A percentile compares a stretch with the other conserved stretches of the same genome.
Conservation (phyloP, 92 coral and sea anemone species). For the Diadumene lineata region DNA sequence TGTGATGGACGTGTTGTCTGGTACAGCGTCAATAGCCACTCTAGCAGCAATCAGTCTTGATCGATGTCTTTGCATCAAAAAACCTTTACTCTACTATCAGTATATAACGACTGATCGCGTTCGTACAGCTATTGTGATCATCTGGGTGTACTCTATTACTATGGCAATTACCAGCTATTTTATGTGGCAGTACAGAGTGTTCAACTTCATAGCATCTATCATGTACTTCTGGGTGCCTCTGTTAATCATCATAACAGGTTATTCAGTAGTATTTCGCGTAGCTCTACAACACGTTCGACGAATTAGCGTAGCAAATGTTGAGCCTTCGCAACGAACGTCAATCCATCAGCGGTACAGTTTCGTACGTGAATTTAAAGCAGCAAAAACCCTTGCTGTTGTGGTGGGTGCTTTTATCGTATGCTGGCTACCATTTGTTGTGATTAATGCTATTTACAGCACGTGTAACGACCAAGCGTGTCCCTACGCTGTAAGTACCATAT, state of each 20-base stretch:
- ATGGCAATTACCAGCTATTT: constrained; percentile 61
- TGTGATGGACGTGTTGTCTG: constrained; percentile 66
- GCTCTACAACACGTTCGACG: constrained; percentile 66
- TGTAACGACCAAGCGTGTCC: constrained; percentile 55
- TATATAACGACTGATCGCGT: constrained; percentile 53
- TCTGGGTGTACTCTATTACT: constrained; percentile 68
- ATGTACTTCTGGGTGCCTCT: constrained; percentile 78
- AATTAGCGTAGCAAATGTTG: constrained; percentile 46
- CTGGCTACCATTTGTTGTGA: constrained; percentile 81
- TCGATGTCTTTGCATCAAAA: constrained; percentile 58
- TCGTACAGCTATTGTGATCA: constrained; percentile 31
- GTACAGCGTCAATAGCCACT: constrained; percentile 84
- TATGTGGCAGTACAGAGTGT: constrained; percentile 48
- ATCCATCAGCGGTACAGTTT: constrained; percentile 41
- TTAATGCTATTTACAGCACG: constrained; percentile 71
- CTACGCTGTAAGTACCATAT: constrained; percentile 28
- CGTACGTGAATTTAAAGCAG: constrained; percentile 78
- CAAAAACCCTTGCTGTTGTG: constrained; percentile 88
- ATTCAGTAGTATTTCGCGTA: constrained; percentile 66
- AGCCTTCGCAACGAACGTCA: constrained; percentile 15
- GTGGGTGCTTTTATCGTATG: constrained; percentile 85
- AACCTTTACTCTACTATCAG: constrained; percentile 58
- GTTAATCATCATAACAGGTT: constrained; percentile 67
- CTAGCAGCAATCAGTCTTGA: constrained; percentile 85
- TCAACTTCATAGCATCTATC: constrained; percentile 63